Evolutionary conservation across 2,797 vertebrate genomes (phyloP), one percentile per base, ranked within the genome.

Genomic region (Echiichthys vipera): DNA sequence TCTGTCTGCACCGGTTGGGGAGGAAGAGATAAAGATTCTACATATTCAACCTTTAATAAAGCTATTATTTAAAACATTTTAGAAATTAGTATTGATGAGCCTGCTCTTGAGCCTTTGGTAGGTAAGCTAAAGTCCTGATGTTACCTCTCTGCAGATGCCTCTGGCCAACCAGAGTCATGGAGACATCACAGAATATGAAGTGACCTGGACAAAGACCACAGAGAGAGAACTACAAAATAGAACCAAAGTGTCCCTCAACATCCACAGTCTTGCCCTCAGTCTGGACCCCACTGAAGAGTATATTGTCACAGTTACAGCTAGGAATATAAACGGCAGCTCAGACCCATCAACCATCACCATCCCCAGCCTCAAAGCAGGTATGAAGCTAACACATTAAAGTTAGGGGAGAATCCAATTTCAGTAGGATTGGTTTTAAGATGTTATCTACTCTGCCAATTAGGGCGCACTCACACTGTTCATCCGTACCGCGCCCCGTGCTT

Each of bases 121-220:
- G 7, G 20, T 30, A 22, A 27, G 10, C 5, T n/a, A 1, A 46
- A 62, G 3, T 65, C 5, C 0, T 50, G 51, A n/a, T 65, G 15
- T 46, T 67, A 3, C 11, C 14, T 70, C 14, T 55, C 18, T 77
- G 22, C 61, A 94, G 93, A 20, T 3, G 3, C 88, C 55, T 5
- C 71, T 42, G 29, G 7, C 29, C 25, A 58, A 79, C n/a, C 88
- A 94, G 70, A 94, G 88, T 32, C 87, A 94, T 30, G 93, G 92
- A n/a, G 0, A 18, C 9, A 84, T 95, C 42, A n/a, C 2, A 5
- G 50, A 75, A 20, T 95, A 93, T 62, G 40, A 80, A 25, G 85
- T 95, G 53, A 83, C 64, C 30, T 90, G 89, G 78, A 29, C 7
- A 39, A 74, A 22, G 15, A 29, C 43, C 6, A 14, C 12, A 13